These are phyloP conservation scores for Bombycilla garrulus DNA, from an alignment of 2,113 vertebrate species.

Conservation along the genomic window DNA sequence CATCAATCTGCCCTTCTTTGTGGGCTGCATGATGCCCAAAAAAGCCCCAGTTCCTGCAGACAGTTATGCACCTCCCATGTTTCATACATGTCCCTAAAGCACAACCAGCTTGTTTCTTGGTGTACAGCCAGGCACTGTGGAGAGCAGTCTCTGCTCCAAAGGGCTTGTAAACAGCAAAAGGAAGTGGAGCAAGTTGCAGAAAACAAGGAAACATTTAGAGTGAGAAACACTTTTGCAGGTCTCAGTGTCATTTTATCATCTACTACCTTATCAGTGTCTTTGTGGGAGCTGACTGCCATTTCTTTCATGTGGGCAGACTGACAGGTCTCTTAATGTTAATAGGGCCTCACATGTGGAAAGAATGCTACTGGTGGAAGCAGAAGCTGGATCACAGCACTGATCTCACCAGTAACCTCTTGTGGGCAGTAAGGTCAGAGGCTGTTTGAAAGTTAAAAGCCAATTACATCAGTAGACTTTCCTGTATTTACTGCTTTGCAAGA, in stretches of 20 bases:
- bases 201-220: neutral
- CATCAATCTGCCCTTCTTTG: no score
- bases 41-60: neutral
- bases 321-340: neutral
- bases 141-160: neutral
- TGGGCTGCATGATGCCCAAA: neutral
- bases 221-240: neutral
- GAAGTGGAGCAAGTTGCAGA: neutral
- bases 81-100: neutral
- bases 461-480: neutral
- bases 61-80: neutral
- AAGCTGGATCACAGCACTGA: neutral
- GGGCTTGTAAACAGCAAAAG: neutral
- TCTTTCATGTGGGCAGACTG: neutral
- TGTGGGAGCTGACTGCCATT: neutral
- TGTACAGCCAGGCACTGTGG: neutral
- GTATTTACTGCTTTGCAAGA: neutral
- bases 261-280: neutral
- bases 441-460: neutral
- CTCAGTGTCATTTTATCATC: neutral
- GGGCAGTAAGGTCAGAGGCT: neutral
- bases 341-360: neutral
- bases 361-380: neutral
- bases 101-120: fast-evolving
- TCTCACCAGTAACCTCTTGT: neutral